A percentile compares a stretch with the other conserved stretches of the same genome.
These are phyloP conservation scores for Drosophila cognata DNA, from an alignment of 2,888 invertebrate genomes.

Conservation along the genomic window DNA sequence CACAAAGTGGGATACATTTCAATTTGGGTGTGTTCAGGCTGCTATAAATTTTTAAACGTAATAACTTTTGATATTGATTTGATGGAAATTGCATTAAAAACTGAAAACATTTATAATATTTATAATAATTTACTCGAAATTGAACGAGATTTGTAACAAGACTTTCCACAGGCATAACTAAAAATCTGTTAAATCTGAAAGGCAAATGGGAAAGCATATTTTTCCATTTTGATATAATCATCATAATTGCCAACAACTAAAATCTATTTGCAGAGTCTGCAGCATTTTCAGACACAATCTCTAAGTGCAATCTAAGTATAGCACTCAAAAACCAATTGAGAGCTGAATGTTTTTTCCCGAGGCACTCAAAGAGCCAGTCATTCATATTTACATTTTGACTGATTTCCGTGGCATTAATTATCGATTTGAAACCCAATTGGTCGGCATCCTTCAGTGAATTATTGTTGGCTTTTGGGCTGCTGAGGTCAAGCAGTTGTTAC, in stretches of 20 bases:
- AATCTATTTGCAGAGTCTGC: not conserved
- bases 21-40: slow-evolving; percentile 35
- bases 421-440: slow-evolving; percentile 29
- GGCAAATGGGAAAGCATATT: not conserved
- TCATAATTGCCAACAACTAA: slow-evolving; percentile 2
- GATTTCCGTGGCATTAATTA: slow-evolving; percentile 49
- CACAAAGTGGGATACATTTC: slow-evolving; percentile 10
- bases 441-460: slow-evolving; percentile 34
- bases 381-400: slow-evolving; percentile 13
- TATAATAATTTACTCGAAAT: not conserved
- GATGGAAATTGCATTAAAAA: not conserved
- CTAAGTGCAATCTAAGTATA: slow-evolving; percentile 20
- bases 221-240: not conserved
- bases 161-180: not conserved
- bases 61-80: not conserved
- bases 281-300: slow-evolving; percentile 18
- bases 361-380: slow-evolving; percentile 34
- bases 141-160: not conserved
- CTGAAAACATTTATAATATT: too few species aligned
- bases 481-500: slow-evolving; percentile 33
- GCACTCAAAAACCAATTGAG: slow-evolving; percentile 29
- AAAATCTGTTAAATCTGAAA: not conserved
- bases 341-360: slow-evolving; percentile 14
- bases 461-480: slow-evolving; percentile 17
- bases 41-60: slow-evolving; percentile 1